Conservation (phyloP, 2,888 invertebrate genomes). For the Steromphala cineraria region DNA sequence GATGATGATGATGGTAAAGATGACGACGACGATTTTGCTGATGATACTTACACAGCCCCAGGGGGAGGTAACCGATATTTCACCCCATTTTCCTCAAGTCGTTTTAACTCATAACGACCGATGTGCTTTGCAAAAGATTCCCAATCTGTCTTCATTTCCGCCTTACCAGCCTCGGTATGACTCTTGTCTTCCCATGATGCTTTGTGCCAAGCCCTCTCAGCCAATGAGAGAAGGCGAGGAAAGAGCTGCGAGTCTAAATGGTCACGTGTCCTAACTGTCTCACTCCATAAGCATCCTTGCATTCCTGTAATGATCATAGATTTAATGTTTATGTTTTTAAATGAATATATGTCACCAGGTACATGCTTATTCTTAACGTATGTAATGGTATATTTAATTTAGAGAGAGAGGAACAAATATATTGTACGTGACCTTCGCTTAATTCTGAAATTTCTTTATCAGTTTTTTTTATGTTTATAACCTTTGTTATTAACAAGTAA, state of each 20-base stretch:
- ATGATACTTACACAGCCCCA: slow-evolving; percentile 25
- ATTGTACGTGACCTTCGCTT: too few species aligned
- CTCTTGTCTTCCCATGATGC: slow-evolving; percentile 49
- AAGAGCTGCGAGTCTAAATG: slow-evolving; percentile 43
- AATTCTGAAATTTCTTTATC: too few species aligned
- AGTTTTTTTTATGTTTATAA: too few species aligned
- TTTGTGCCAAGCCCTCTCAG: slow-evolving; percentile 58
- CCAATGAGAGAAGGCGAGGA: slow-evolving; percentile 48
- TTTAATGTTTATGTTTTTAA: too few species aligned
- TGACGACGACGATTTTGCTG: not conserved
- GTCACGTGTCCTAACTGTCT: slow-evolving; percentile 42
- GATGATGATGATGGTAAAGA: slow-evolving; percentile 10
- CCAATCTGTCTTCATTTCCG: slow-evolving; percentile 48
- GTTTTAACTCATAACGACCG: slow-evolving; percentile 51
- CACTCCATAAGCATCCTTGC: slow-evolving; percentile 52
- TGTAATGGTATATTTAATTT: too few species aligned
- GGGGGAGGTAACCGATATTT: slow-evolving; percentile 60
- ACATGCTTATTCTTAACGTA: too few species aligned
- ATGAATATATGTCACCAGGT: too few species aligned
- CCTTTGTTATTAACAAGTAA: too few species aligned
- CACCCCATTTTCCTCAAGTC: slow-evolving; percentile 49
- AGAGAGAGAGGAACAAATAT: too few species aligned
- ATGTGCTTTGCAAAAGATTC: slow-evolving; percentile 51
- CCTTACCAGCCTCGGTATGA: slow-evolving; percentile 8
- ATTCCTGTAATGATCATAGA: slow-evolving; percentile 37